These are phyloP conservation scores for Zygaena filipendulae DNA, from an alignment of 2,888 invertebrate species.

Conservation along the genomic window DNA sequence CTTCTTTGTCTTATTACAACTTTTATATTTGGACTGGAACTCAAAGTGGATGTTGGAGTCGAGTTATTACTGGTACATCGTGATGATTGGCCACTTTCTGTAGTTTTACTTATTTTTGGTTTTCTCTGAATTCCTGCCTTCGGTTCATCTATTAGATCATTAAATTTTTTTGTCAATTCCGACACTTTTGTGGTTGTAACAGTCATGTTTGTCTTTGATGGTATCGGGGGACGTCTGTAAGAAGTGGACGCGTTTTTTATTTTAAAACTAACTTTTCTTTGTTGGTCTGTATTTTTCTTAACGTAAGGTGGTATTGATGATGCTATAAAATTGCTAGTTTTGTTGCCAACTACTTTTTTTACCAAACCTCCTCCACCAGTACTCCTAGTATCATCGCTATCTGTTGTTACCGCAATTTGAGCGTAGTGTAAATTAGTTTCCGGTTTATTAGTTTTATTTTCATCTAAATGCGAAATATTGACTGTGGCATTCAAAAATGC, in stretches of 20 bases:
- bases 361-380: conserved; percentile 45
- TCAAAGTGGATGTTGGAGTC: conserved; percentile 55
- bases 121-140: conserved; percentile 51
- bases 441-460: conserved; percentile 20
- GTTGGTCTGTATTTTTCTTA: conserved; percentile 44
- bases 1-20: conserved; percentile 51
- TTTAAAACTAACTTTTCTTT: conserved; percentile 72
- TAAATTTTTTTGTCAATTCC: conserved; percentile 76
- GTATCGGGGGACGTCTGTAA: conserved; percentile 47
- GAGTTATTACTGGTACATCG: conserved; percentile 47
- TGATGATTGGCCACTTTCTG: conserved; percentile 50
- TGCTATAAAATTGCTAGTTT: conserved; percentile 12
- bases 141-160: conserved; percentile 68
- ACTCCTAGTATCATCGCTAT: conserved; percentile 53
- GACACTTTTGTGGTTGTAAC: conserved; percentile 71
- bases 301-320: conserved; percentile 26
- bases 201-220: conserved; percentile 56
- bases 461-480: conserved; percentile 19
- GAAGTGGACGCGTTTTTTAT: conserved; percentile 60
- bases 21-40: conserved; percentile 60
- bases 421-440: conserved; percentile 46
- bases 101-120: conserved; percentile 63
- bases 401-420: conserved; percentile 48
- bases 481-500: conserved; percentile 50
- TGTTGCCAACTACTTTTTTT: conserved; percentile 18